phyloP scores from a whole-genome alignment of 1,140 invertebrate species.

The fruit fly (Drosophila melanogaster) region DNA sequence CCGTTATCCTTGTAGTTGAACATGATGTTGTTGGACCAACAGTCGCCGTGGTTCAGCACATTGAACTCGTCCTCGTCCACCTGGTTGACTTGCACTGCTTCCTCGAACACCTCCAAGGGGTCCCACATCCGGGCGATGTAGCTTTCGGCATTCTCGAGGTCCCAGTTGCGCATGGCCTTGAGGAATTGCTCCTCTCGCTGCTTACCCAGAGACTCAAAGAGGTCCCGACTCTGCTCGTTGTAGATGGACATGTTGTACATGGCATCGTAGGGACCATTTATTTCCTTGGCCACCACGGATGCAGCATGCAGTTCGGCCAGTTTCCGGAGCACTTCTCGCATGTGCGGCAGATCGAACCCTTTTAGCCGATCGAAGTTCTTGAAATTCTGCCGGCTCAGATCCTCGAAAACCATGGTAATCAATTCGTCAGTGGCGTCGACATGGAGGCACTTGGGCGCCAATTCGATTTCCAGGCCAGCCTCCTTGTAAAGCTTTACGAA shows the following conservation, averaged over 20 bases:
- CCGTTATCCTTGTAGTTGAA: slow-evolving; percentile 78
- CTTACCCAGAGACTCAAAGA: slow-evolving; percentile 44
- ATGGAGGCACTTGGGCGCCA: slow-evolving; percentile 62
- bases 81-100: slow-evolving; percentile 21
- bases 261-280: slow-evolving; percentile 58
- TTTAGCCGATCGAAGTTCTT: slow-evolving; percentile 85
- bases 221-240: slow-evolving; percentile 29
- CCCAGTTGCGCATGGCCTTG: slow-evolving; percentile 55
- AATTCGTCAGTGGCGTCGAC: slow-evolving; percentile 52
- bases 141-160: slow-evolving; percentile 48
- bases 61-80: slow-evolving; percentile 85
- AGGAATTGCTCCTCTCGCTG: slow-evolving; percentile 22
- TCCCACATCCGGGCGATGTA: slow-evolving; percentile 29
- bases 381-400: slow-evolving; percentile 85
- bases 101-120: slow-evolving; percentile 25
- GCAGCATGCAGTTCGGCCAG: slow-evolving; percentile 86
- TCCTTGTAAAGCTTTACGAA: slow-evolving; percentile 72
- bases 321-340: slow-evolving; percentile 85
- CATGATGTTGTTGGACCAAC: slow-evolving; percentile 84
- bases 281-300: slow-evolving; percentile 73
- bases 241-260: slow-evolving; percentile 44
- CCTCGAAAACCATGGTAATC: slow-evolving; percentile 85
- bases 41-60: slow-evolving; percentile 88
- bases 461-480: slow-evolving; percentile 62
- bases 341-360: slow-evolving; percentile 86